Evolutionary conservation across 2,797 vertebrate species (phyloP).

Genomic region (Leuciscus waleckii): DNA sequence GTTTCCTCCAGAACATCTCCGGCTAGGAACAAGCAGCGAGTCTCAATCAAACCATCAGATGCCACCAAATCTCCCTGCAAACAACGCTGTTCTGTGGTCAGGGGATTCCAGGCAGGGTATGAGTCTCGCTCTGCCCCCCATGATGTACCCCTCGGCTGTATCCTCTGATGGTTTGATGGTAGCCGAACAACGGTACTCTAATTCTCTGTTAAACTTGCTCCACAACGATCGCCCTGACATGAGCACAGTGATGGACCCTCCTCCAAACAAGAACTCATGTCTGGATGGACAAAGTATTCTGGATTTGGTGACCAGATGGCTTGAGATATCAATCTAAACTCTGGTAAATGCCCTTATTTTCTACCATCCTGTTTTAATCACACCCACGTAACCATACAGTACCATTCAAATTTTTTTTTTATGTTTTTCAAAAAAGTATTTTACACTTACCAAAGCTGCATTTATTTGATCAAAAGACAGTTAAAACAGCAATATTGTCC

Average conservation of each 20-base stretch:
- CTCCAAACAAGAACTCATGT: slow-evolving; percentile 77
- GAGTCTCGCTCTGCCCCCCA: slow-evolving; percentile 55
- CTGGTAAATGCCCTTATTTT: slow-evolving; percentile 69
- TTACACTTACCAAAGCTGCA: background rate
- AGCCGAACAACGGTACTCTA: slow-evolving; percentile 80
- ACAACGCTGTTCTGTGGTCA: slow-evolving; percentile 76
- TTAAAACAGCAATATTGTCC: background rate
- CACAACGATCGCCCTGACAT: slow-evolving; percentile 82
- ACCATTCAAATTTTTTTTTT: background rate
- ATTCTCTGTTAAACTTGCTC: slow-evolving; percentile 85
- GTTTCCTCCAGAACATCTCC: slow-evolving; percentile 54
- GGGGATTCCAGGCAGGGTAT: slow-evolving; percentile 70
- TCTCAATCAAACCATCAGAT: slow-evolving; percentile 52
- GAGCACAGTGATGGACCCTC: slow-evolving; percentile 71
- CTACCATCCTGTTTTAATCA: background rate
- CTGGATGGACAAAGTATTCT: slow-evolving; percentile 74
- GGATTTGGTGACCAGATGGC: slow-evolving; percentile 79
- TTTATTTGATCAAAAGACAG: background rate
- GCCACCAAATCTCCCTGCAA: slow-evolving; percentile 57
- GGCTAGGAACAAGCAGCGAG: slow-evolving; percentile 47
- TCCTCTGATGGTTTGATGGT: slow-evolving; percentile 67
- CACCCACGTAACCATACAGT: background rate
- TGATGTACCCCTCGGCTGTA: slow-evolving; percentile 66
- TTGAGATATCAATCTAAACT: slow-evolving; percentile 72
- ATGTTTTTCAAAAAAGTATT: background rate